Evolutionary conservation across 2,797 vertebrate genomes (phyloP).

Genomic region (Pampus argenteus): DNA sequence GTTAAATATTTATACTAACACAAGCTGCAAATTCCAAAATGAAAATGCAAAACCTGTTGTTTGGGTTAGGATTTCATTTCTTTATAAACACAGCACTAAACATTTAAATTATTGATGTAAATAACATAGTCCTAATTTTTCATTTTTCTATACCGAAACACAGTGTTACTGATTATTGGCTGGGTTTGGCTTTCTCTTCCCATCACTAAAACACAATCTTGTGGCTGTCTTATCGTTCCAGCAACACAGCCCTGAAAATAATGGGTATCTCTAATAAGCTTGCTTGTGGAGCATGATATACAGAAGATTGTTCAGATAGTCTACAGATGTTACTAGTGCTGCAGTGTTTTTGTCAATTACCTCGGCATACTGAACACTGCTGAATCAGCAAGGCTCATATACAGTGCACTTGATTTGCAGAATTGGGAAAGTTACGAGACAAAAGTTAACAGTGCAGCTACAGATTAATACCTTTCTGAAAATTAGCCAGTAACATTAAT

Average conservation of each 20-base stretch:
- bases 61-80: neutral
- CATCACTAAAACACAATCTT: neutral
- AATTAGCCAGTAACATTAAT: neutral
- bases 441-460: slow-evolving; percentile 4
- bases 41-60: neutral
- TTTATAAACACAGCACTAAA: neutral
- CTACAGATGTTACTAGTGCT: slow-evolving; percentile 31
- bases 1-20: neutral
- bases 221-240: slow-evolving; percentile 2
- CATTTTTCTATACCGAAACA: slow-evolving; percentile 10
- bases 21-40: neutral
- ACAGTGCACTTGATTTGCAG: neutral
- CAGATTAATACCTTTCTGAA: slow-evolving; percentile 2
- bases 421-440: neutral
- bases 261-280: slow-evolving; percentile 1
- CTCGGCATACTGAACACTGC: slow-evolving; percentile 34
- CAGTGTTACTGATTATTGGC: slow-evolving; percentile 37
- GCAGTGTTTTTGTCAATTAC: slow-evolving; percentile 34
- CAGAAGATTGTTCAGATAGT: slow-evolving; percentile 22
- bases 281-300: slow-evolving; percentile 17
- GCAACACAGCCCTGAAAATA: slow-evolving; percentile 3
- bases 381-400: slow-evolving; percentile 39
- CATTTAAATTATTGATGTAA: neutral
- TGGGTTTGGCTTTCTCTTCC: slow-evolving; percentile 4
- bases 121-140: neutral